Evolutionary conservation across 2,113 vertebrate genomes (phyloP).

Genomic region (Jaculus jaculus): DNA sequence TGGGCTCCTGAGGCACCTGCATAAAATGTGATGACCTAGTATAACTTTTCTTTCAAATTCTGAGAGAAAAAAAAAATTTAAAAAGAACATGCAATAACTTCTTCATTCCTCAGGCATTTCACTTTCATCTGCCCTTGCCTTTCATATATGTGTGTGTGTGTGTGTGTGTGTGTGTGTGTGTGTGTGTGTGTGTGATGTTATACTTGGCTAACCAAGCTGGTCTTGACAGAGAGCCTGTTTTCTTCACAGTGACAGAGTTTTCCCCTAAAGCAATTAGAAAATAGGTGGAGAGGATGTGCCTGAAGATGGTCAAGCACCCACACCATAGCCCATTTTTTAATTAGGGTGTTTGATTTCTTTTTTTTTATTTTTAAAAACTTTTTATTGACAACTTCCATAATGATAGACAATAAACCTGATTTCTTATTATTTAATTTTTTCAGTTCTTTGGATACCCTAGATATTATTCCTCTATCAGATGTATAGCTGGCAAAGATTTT

Average conservation of each 20-base stretch:
- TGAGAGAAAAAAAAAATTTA: not conserved
- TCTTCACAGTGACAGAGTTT: constrained; percentile 1
- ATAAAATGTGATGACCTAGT: not conserved
- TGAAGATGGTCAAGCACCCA: not conserved
- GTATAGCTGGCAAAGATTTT: too few species aligned
- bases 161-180: too few species aligned
- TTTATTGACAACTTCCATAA: too few species aligned
- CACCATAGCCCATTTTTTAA: too few species aligned
- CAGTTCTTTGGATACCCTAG: too few species aligned
- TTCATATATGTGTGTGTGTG: not conserved
- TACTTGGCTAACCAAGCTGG: not conserved
- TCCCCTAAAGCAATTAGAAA: not conserved
- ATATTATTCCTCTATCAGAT: too few species aligned
- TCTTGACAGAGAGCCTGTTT: constrained; percentile 32
- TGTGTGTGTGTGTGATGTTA: too few species aligned
- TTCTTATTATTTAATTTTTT: too few species aligned
- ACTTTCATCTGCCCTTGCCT: not conserved
- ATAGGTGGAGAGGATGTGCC: not conserved
- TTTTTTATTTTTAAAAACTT: too few species aligned
- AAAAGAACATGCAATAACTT: not conserved
- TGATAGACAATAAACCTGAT: too few species aligned
- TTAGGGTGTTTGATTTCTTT: too few species aligned
- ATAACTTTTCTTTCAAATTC: fast-evolving
- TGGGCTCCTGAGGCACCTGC: not conserved
- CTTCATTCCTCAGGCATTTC: not conserved